phyloP scores from a whole-genome alignment of 2,113 vertebrate genomes.

The Tachysurus vachellii region DNA sequence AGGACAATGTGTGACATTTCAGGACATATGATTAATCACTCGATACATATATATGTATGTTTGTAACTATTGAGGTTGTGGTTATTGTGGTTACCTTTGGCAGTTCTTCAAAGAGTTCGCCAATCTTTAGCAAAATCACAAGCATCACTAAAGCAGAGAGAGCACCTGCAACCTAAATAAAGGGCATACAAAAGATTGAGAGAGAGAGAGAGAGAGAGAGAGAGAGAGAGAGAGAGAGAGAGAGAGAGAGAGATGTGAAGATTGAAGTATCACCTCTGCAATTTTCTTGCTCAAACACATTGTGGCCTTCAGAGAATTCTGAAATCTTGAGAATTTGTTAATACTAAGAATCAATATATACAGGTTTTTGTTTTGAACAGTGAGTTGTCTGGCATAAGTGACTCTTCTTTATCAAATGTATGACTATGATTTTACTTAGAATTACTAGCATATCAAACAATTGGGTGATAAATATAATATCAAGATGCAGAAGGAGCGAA shows the following conservation, averaged over 20 bases:
- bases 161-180: conserved; percentile 80
- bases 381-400: neutral
- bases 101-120: conserved; percentile 83
- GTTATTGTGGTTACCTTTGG: conserved; percentile 81
- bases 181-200: neutral
- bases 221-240: conserved; percentile 12
- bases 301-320: neutral
- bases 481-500: neutral
- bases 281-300: neutral
- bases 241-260: conserved; percentile 9
- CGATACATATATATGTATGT: neutral
- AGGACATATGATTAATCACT: neutral
- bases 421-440: neutral
- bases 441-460: neutral
- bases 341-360: neutral
- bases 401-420: neutral
- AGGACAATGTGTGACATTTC: neutral
- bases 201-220: conserved; percentile 16
- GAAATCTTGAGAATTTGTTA: neutral
- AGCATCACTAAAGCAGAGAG: conserved; percentile 86
- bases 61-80: neutral
- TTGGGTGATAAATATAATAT: neutral
- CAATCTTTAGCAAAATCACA: conserved; percentile 86
- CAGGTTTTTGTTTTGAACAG: neutral
- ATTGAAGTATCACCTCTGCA: neutral